phyloP scores from a whole-genome alignment of 30 jellyfish, hydroid and myxozoan genomes.

The Clytia hemisphaerica region DNA sequence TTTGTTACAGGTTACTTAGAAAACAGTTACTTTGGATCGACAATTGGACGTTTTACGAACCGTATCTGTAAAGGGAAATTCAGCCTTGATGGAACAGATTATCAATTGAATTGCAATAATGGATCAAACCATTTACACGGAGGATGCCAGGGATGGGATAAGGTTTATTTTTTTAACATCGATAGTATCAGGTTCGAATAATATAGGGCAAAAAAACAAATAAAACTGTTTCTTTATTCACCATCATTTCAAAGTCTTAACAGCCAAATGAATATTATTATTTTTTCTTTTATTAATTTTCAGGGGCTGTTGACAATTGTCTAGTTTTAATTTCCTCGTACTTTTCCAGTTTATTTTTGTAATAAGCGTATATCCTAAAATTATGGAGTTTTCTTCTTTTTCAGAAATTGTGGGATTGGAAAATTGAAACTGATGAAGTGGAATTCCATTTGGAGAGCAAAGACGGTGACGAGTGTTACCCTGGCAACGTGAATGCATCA shows the following conservation, averaged over 20 bases:
- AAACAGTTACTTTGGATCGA: slow-evolving; percentile 72
- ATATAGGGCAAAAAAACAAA: too few relatives aligned
- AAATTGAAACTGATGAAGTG: slow-evolving; percentile 23
- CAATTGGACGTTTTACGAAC: slow-evolving; percentile 80
- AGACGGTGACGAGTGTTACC: slow-evolving; percentile 78
- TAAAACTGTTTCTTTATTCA: too few relatives aligned
- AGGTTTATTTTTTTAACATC: slow-evolving; percentile 26
- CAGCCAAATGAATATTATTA: too few relatives aligned
- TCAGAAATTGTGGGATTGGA: slow-evolving; percentile 51
- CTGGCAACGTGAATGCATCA: slow-evolving; percentile 61
- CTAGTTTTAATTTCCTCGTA: not conserved
- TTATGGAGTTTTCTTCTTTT: not conserved
- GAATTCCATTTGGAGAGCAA: slow-evolving; percentile 49
- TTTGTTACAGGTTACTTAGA: slow-evolving; percentile 33
- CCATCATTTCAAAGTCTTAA: too few relatives aligned
- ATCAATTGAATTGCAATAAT: slow-evolving; percentile 53
- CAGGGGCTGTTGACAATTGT: not conserved
- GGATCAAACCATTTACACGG: slow-evolving; percentile 86
- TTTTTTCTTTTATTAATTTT: not conserved
- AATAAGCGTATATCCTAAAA: not conserved
- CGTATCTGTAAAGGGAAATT: slow-evolving; percentile 63
- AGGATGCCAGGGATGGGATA: slow-evolving; percentile 60
- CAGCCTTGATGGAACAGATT: slow-evolving; percentile 54
- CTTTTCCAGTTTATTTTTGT: not conserved
- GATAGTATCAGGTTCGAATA: too few relatives aligned